Conservation (phyloP, 2,888 invertebrate species). For the Lepeophtheirus nordmannii region DNA sequence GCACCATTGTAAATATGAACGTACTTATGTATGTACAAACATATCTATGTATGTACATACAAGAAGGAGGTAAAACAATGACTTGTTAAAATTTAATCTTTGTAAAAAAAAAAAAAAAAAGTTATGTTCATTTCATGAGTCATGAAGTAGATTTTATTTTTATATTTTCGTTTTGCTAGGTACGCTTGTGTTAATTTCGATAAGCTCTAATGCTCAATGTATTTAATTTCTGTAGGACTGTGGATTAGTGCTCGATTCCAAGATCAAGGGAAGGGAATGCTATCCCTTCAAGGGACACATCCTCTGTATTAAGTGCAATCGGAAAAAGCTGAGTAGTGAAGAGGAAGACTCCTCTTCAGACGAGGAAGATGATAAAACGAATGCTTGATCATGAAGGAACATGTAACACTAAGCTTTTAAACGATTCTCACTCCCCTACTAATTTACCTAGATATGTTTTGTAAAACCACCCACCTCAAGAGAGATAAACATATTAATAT, state of each 20-base stretch:
- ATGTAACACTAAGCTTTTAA: too few relatives aligned
- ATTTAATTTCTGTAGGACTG: slow-evolving; percentile 11
- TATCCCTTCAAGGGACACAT: slow-evolving; percentile 18
- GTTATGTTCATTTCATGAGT: too few relatives aligned
- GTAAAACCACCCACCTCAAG: too few relatives aligned
- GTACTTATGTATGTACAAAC: neutral
- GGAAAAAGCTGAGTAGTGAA: slow-evolving; percentile 18
- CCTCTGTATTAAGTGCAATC: slow-evolving; percentile 21
- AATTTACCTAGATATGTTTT: too few relatives aligned
- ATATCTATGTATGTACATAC: neutral
- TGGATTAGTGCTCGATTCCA: slow-evolving; percentile 16
- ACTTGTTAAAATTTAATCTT: too few relatives aligned
- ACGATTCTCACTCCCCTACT: too few relatives aligned
- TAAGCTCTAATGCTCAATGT: neutral
- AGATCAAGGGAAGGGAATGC: slow-evolving; percentile 8
- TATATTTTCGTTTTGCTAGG: too few relatives aligned
- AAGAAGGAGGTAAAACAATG: neutral
- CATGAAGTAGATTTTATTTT: too few relatives aligned
- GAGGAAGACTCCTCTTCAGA: slow-evolving; percentile 9
- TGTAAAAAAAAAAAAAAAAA: too few relatives aligned
- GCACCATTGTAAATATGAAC: neutral
- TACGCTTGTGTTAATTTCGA: too few relatives aligned
- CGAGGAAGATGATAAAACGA: neutral
- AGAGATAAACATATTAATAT: too few relatives aligned
- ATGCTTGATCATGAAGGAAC: too few relatives aligned